Base-by-base conservation (phyloP, 2,888 invertebrate genomes). In the Caenorhabditis plicata region DNA sequence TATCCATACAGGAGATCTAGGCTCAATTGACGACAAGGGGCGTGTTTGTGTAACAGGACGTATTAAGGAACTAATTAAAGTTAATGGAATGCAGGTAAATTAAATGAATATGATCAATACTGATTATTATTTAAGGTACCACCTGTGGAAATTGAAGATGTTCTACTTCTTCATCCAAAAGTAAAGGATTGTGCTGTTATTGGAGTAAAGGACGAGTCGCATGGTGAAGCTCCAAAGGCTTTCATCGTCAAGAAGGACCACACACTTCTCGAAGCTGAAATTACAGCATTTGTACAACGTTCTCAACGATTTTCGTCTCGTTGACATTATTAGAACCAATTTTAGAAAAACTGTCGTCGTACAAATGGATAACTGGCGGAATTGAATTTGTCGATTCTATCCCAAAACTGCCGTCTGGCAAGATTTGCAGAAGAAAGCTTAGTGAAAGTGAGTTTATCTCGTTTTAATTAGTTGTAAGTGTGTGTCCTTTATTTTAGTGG, bases 141-240 rank as follows among this genome's bases (percentile, higher is more conserved):
- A 31, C 64, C 64, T 3, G 62, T 55, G 0, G 64, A 64, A 33
- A 57, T 64, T 29, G 64, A 64, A 40, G 64, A 64, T 25, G 56
- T 64, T 5, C 52, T 64, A n/a, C 43, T 64, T 4, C 43, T 56
- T n/a, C 61, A 64, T 23, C 52, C 55, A 15, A 61, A 57, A 47
- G 54, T 64, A 29, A 62, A 57, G 32, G 64, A 64, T 29, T 61
- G 55, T 17, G 64, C 62, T 7, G 64, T 64, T 9, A 61, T 64
- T 42, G 64, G 64, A 26, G 35, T 64, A 2, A 47, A 52, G 1
- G 62, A 55, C 19, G 55, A 55, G 4, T 43, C 46, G 7, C 35
- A 40, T 26, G 64, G 64, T n/a, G 60, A 66, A 23, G 46, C 47
- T 1, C 66, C 66, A 13, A 63, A 60, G 29, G 66, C 66, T 4